Evolutionary conservation across 92 coral and sea anemone species (phyloP).

Genomic region (Epizoanthus stellaris): DNA sequence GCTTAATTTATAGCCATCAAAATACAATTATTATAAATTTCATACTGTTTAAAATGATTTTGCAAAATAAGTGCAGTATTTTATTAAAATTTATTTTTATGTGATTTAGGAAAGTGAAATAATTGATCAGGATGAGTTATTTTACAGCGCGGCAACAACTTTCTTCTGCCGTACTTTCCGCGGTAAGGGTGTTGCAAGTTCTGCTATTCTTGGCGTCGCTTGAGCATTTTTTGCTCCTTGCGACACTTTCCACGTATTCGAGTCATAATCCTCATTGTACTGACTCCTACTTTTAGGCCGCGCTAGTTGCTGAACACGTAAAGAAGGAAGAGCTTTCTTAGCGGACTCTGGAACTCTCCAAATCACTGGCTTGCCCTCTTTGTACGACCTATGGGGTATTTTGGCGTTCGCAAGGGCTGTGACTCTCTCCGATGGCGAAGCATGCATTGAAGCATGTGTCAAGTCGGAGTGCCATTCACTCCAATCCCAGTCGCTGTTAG

Average conservation of each 20-base stretch:
- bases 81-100: no score
- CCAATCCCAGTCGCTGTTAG: slow-evolving; percentile 95
- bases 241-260: slow-evolving; percentile 92
- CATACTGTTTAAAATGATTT: no score
- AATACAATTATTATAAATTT: no score
- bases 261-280: slow-evolving; percentile 86
- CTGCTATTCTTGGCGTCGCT: slow-evolving; percentile 90
- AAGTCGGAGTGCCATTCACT: slow-evolving; percentile 89
- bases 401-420: slow-evolving; percentile 73
- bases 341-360: slow-evolving; percentile 88
- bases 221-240: slow-evolving; percentile 92
- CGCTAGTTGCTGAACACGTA: slow-evolving; percentile 93
- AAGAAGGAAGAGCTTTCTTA: slow-evolving; percentile 88
- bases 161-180: slow-evolving; percentile 90
- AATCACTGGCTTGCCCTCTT: slow-evolving; percentile 84
- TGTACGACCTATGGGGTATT: slow-evolving; percentile 80
- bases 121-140: no score
- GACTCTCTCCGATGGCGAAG: slow-evolving; percentile 83
- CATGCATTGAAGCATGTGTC: slow-evolving; percentile 84
- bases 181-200: slow-evolving; percentile 91
- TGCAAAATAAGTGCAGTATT: no score
- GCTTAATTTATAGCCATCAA: no score
- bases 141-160: slow-evolving; percentile 29
- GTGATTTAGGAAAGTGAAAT: no score
- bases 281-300: slow-evolving; percentile 94